Evolutionary conservation across 2,113 vertebrate species (phyloP).

Genomic region (Cheirogaleus medius): DNA sequence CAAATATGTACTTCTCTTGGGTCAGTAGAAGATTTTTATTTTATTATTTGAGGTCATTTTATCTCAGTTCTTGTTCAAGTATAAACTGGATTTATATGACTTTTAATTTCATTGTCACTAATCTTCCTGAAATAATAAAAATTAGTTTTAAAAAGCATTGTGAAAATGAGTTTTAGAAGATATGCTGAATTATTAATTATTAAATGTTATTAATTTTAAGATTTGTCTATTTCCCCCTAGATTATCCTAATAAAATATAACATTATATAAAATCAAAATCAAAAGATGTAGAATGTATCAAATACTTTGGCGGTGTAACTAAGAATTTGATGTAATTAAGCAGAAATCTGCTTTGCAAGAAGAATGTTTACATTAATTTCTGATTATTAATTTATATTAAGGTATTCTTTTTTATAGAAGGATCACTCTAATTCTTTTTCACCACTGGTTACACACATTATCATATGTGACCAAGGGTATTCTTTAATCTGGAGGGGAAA

Average conservation of each 20-base stretch:
- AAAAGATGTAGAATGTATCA: background rate
- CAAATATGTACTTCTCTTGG: background rate
- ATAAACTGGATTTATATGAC: background rate
- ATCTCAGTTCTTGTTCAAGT: background rate
- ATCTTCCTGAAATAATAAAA: constrained; percentile 15
- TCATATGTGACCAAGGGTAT: background rate
- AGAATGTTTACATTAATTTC: background rate
- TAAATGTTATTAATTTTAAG: background rate
- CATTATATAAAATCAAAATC: constrained; percentile 7
- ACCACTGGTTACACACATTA: background rate
- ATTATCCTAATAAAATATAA: background rate
- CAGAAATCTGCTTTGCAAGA: background rate
- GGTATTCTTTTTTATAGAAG: background rate
- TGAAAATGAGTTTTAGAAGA: constrained; percentile 36
- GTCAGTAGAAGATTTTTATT: background rate
- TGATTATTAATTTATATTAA: background rate
- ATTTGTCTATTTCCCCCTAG: background rate
- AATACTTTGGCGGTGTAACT: background rate
- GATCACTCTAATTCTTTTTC: background rate
- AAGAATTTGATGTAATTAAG: background rate
- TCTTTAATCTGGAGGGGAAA: background rate
- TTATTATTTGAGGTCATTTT: constrained; percentile 33
- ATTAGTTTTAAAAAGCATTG: background rate
- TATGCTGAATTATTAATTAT: background rate
- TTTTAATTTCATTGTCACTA: background rate